Percentiles rank a stretch among this genome's conserved stretches.
Evolutionary conservation across 2,888 invertebrate genomes (phyloP).

Genomic region (Leptinotarsa juncta): DNA sequence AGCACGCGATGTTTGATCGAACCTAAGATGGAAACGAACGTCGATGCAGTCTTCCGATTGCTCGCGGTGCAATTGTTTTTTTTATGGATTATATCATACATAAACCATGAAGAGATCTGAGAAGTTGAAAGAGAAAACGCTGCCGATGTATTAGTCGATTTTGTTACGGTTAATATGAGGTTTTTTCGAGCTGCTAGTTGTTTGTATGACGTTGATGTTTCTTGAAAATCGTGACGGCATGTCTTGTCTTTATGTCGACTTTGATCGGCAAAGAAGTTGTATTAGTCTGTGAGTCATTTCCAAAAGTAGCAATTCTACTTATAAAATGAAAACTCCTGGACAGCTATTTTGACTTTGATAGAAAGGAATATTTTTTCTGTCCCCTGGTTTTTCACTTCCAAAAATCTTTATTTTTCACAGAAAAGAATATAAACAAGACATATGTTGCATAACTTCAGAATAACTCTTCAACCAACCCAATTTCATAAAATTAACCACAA

Average conservation of each 20-base stretch:
- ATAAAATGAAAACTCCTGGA: too few relatives aligned
- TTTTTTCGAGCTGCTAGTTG: background rate
- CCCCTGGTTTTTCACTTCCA: too few relatives aligned
- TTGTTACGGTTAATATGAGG: background rate
- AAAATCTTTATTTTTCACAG: too few relatives aligned
- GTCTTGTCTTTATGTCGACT: background rate
- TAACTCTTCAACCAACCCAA: too few relatives aligned
- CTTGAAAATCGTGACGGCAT: background rate
- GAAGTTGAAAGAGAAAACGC: background rate
- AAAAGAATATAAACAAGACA: too few relatives aligned
- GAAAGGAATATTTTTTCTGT: too few relatives aligned
- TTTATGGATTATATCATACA: conserved; percentile 1
- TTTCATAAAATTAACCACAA: too few relatives aligned
- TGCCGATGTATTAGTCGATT: background rate
- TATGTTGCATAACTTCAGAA: too few relatives aligned
- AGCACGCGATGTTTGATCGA: background rate
- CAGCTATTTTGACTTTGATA: too few relatives aligned
- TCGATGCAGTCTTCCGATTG: background rate
- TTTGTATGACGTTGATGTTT: background rate
- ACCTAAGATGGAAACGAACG: background rate
- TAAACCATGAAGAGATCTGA: background rate
- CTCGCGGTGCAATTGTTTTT: conserved; percentile 1
- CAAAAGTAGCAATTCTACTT: too few relatives aligned
- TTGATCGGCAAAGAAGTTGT: background rate
- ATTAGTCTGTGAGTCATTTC: too few relatives aligned